These are phyloP conservation scores for Agriopis aurantiaria DNA, from an alignment of 2,888 invertebrate species.

Conservation along the genomic window DNA sequence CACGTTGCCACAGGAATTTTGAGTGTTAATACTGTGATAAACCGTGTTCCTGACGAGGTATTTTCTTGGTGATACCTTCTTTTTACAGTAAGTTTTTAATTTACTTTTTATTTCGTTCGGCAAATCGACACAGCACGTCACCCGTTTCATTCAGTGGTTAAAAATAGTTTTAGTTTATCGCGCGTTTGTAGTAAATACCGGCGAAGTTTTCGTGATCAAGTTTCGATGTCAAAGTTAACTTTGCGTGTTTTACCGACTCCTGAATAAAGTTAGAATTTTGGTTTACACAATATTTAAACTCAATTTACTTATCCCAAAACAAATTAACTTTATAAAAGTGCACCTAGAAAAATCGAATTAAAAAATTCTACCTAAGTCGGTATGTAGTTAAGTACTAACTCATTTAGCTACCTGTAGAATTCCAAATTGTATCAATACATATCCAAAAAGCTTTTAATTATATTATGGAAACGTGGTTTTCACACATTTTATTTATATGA, in stretches of 20 bases:
- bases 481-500: too few relatives aligned
- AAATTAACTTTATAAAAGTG: too few relatives aligned
- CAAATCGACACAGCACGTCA: slow-evolving; percentile 31
- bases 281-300: too few relatives aligned
- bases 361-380: too few relatives aligned
- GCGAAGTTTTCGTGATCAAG: neutral
- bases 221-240: neutral
- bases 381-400: too few relatives aligned
- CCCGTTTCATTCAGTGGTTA: slow-evolving; percentile 51
- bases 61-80: slow-evolving; percentile 42
- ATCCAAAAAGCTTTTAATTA: too few relatives aligned
- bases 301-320: too few relatives aligned
- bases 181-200: slow-evolving; percentile 37
- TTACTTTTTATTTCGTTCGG: slow-evolving; percentile 53
- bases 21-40: slow-evolving; percentile 67
- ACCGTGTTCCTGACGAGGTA: slow-evolving; percentile 36
- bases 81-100: slow-evolving; percentile 61
- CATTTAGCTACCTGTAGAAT: too few relatives aligned
- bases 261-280: too few relatives aligned
- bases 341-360: too few relatives aligned
- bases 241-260: neutral
- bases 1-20: slow-evolving; percentile 68
- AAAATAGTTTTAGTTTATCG: slow-evolving; percentile 45
- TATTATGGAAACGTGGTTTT: too few relatives aligned
- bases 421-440: too few relatives aligned